Evolutionary conservation across 2,113 vertebrate genomes (phyloP).

Genomic region (Bubo scandiacus): DNA sequence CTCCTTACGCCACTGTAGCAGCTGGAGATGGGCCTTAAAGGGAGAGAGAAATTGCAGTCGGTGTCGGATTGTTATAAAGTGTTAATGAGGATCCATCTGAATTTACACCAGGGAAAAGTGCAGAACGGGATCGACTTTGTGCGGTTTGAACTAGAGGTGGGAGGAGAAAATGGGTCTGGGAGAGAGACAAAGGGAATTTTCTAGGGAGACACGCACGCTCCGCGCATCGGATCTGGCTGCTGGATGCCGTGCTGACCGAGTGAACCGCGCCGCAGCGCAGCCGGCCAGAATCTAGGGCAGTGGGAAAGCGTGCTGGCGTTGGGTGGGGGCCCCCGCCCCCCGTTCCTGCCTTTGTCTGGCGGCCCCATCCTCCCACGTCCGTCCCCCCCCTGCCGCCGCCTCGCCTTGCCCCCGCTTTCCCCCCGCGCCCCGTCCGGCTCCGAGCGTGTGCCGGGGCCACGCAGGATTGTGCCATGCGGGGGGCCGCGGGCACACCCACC

Average conservation of each 20-base stretch:
- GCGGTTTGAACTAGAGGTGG: constrained; percentile 25
- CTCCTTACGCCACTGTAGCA: rapidly evolving
- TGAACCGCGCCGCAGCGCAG: neutral
- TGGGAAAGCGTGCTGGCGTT: neutral
- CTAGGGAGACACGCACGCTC: neutral
- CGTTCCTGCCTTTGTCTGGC: neutral
- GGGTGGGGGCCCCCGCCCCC: neutral
- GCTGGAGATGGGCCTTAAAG: neutral
- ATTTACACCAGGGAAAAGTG: constrained; percentile 16
- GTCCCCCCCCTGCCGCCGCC: neutral
- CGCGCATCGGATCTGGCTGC: neutral
- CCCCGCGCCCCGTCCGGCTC: neutral
- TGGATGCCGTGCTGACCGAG: constrained; percentile 22
- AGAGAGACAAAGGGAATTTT: constrained; percentile 54
- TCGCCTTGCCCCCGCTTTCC: neutral
- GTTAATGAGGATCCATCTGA: neutral
- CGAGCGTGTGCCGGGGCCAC: neutral
- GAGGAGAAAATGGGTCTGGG: constrained; percentile 15
- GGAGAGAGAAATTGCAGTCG: neutral
- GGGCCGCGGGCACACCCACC: constrained; percentile 44
- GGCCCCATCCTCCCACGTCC: neutral
- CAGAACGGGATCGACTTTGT: neutral
- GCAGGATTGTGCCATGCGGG: neutral
- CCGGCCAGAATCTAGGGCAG: constrained; percentile 50
- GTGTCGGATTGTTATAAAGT: neutral